These are phyloP conservation scores for Trachelus iudaicus DNA, from an alignment of 2,888 invertebrate species.

Conservation along the genomic window DNA sequence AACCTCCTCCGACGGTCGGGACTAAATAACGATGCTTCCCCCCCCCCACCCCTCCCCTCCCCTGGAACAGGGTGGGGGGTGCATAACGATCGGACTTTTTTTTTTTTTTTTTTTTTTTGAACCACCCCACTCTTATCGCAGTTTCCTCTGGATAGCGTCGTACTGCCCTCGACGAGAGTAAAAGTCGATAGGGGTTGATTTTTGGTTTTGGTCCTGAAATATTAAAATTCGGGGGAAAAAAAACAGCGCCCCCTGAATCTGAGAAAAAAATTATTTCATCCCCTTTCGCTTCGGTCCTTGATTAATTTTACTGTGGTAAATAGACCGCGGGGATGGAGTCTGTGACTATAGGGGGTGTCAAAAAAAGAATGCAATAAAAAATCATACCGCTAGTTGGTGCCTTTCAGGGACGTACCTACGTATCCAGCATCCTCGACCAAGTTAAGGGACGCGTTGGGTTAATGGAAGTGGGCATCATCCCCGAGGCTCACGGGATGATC, in stretches of 20 bases:
- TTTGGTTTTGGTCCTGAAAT: not conserved
- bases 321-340: not conserved
- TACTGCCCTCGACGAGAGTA: not conserved
- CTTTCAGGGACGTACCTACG: not conserved
- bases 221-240: not conserved
- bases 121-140: not conserved
- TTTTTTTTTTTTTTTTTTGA: too few species aligned
- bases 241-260: not conserved
- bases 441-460: not conserved
- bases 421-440: not conserved
- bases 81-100: not conserved
- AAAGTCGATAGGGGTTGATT: not conserved
- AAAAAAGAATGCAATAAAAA: not conserved
- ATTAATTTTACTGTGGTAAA: not conserved
- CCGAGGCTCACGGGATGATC: not conserved
- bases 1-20: constrained; percentile 16
- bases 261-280: not conserved
- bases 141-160: not conserved
- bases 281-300: not conserved
- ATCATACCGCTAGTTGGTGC: not conserved
- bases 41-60: too few species aligned
- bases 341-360: not conserved
- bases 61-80: too few species aligned
- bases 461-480: not conserved
- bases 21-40: not conserved